Conservation (phyloP, 2,113 vertebrate species). For the Geococcyx californianus region DNA sequence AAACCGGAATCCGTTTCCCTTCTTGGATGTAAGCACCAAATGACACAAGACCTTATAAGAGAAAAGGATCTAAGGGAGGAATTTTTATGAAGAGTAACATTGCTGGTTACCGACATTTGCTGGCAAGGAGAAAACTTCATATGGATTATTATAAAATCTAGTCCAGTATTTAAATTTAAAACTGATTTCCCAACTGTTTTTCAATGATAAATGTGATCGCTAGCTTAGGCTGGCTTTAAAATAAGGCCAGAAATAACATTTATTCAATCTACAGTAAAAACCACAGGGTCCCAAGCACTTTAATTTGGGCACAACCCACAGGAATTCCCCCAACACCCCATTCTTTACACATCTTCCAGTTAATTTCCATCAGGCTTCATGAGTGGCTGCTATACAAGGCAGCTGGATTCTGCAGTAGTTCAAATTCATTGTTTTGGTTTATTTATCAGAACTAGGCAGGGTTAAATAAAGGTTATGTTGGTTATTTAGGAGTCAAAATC, state of each 20-base stretch:
- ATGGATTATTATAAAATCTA: not conserved
- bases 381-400: not conserved
- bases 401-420: slow-evolving; percentile 40
- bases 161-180: not conserved
- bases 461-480: slow-evolving; percentile 6
- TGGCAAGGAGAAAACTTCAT: not conserved
- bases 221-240: slow-evolving; percentile 13
- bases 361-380: not conserved
- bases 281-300: not conserved
- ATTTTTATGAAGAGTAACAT: not conserved
- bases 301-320: not conserved
- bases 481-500: not conserved
- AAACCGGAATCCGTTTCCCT: not conserved
- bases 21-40: not conserved
- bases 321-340: slow-evolving; percentile 18
- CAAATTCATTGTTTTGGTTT: not conserved
- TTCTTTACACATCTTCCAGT: slow-evolving; percentile 28
- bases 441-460: not conserved
- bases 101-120: not conserved
- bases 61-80: not conserved
- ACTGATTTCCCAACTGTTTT: not conserved
- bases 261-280: not conserved
- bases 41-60: not conserved
- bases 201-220: not conserved
- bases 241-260: slow-evolving; percentile 37